Conservation (phyloP, 2,797 vertebrate genomes). For the Bryconaethiops microstoma region DNA sequence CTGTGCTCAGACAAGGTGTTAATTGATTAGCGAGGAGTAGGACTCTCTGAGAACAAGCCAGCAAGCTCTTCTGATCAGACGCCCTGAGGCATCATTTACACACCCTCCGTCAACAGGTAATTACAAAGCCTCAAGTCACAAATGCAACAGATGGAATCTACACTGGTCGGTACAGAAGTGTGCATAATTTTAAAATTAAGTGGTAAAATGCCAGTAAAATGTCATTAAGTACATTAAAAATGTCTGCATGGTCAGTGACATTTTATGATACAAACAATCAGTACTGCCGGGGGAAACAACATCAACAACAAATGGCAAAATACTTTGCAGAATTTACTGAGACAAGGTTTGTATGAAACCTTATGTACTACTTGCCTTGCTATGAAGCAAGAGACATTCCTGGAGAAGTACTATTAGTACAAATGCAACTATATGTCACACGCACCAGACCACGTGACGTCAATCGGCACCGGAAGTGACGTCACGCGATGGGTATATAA, state of each 20-base stretch:
- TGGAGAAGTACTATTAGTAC: not conserved
- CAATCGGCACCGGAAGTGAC: too few species aligned
- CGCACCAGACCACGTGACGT: too few species aligned
- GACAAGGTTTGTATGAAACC: too few species aligned
- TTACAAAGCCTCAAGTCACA: constrained; percentile 72
- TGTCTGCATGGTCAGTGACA: not conserved
- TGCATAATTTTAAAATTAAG: not conserved
- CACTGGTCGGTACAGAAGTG: constrained; percentile 11
- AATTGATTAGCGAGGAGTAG: constrained; percentile 77
- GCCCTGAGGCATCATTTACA: constrained; percentile 76
- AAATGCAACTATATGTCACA: constrained; percentile 22
- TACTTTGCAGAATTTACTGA: too few species aligned
- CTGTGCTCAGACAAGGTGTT: constrained; percentile 76
- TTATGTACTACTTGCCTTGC: too few species aligned
- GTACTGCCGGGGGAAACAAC: too few species aligned
- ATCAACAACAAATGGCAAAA: too few species aligned
- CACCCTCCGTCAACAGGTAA: constrained; percentile 73
- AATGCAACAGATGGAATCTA: constrained; percentile 62
- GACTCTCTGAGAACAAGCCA: constrained; percentile 68
- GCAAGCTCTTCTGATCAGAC: constrained; percentile 73
- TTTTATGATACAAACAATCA: too few species aligned
- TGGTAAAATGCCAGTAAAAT: not conserved
- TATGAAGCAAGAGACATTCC: too few species aligned
- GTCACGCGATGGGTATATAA: too few species aligned
- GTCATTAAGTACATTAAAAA: not conserved